phyloP scores from a whole-genome alignment of 2,797 vertebrate species.

The Cygnus olor region DNA sequence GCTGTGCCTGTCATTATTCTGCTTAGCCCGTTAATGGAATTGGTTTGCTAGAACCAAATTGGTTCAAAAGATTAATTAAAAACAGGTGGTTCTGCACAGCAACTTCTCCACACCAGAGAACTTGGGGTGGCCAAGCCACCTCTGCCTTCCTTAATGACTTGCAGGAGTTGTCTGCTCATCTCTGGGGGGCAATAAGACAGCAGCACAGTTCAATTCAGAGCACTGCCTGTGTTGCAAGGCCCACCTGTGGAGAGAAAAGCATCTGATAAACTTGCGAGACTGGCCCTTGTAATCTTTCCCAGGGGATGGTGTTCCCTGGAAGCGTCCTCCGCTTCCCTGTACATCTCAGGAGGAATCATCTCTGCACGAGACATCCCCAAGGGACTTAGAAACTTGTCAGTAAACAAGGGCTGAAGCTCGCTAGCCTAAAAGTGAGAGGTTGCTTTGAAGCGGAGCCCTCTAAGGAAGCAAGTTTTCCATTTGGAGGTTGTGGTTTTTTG shows the following conservation, averaged over 20 bases:
- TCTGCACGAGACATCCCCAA: not conserved
- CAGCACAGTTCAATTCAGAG: not conserved
- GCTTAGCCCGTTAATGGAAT: constrained; percentile 46
- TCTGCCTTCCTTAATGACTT: not conserved
- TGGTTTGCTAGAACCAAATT: constrained; percentile 32
- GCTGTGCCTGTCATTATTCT: constrained; percentile 58
- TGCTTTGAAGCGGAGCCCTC: not conserved
- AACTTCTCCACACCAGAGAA: not conserved
- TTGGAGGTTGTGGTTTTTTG: not conserved
- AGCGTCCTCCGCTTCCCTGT: not conserved
- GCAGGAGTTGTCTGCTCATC: not conserved
- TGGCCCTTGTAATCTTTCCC: not conserved
- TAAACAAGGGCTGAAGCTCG: not conserved
- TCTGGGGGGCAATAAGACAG: not conserved
- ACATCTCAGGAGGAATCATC: not conserved
- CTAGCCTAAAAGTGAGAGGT: not conserved
- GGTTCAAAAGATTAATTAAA: constrained; percentile 57
- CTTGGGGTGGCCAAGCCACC: not conserved
- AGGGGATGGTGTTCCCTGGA: not conserved
- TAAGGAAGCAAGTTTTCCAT: not conserved
- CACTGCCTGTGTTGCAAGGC: not conserved
- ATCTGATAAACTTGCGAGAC: rapidly evolving
- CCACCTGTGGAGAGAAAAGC: not conserved
- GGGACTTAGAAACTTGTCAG: not conserved
- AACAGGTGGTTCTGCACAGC: not conserved